A percentile compares a stretch with the other conserved stretches of the same genome.
phyloP scores from a whole-genome alignment of 2,888 invertebrate species.

The Cheilosia vernalis region DNA sequence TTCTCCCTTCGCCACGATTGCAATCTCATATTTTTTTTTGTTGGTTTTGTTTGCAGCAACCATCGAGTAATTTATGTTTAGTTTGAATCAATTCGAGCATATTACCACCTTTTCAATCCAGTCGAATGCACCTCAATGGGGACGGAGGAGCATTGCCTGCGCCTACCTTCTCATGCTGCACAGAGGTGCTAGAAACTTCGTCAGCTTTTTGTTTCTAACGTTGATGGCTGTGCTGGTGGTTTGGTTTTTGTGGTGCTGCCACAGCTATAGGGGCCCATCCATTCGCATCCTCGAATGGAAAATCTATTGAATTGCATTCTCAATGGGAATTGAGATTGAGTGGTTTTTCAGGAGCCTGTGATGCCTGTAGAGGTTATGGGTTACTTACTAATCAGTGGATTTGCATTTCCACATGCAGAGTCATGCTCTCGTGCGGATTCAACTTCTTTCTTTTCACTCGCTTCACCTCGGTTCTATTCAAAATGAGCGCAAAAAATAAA shows the following conservation, averaged over 20 bases:
- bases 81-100: slow-evolving; percentile 74
- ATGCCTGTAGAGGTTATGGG: slow-evolving; percentile 64
- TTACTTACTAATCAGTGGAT: slow-evolving; percentile 73
- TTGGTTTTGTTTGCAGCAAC: slow-evolving; percentile 19
- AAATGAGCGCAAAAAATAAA: slow-evolving; percentile 25
- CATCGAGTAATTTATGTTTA: slow-evolving; percentile 71
- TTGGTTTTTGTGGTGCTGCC: slow-evolving; percentile 7
- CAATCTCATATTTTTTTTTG: slow-evolving; percentile 50
- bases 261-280: slow-evolving; percentile 4
- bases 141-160: slow-evolving; percentile 3
- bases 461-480: slow-evolving; percentile 49
- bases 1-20: slow-evolving; percentile 35
- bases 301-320: slow-evolving; percentile 71
- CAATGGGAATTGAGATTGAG: slow-evolving; percentile 70
- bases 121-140: slow-evolving; percentile 67
- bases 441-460: slow-evolving; percentile 1
- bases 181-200: slow-evolving; percentile 67
- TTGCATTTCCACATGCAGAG: slow-evolving; percentile 64
- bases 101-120: slow-evolving; percentile 75
- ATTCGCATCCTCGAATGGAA: slow-evolving; percentile 60
- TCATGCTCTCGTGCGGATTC: slow-evolving; percentile 44
- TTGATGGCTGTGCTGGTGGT: neutral
- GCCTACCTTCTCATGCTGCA: slow-evolving; percentile 35
- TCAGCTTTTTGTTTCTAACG: slow-evolving; percentile 68
- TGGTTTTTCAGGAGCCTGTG: slow-evolving; percentile 57